These are phyloP conservation scores for Acrocephalus scirpaceus DNA, from an alignment of 2,797 vertebrate species.

Conservation along the genomic window DNA sequence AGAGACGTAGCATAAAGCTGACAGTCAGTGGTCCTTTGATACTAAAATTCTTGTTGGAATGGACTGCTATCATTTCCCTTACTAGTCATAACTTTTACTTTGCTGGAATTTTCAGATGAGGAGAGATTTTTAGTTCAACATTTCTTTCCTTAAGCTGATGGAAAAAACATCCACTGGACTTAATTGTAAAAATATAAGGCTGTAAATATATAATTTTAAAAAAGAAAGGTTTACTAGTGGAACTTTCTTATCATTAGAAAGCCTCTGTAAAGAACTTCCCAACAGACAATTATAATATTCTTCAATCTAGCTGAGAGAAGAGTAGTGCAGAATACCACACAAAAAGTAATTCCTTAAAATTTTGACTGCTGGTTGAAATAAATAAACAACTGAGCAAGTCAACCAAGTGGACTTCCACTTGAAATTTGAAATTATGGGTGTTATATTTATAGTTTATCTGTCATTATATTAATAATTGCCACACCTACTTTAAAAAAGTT, in stretches of 20 bases:
- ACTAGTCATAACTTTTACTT: neutral
- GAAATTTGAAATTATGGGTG: constrained; percentile 6
- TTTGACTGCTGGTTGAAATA: constrained; percentile 19
- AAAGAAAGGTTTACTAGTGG: constrained; percentile 43
- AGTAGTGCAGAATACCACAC: neutral
- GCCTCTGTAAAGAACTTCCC: neutral
- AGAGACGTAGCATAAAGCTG: constrained; percentile 48
- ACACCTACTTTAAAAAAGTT: constrained; percentile 61
- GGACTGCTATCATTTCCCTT: neutral
- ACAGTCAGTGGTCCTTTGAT: neutral
- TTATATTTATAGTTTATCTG: constrained; percentile 54
- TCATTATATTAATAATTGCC: constrained; percentile 39
- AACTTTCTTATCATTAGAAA: constrained; percentile 44
- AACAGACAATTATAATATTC: neutral
- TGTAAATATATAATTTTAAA: neutral
- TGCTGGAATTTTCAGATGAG: constrained; percentile 55
- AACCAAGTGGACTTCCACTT: neutral
- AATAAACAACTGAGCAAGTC: constrained; percentile 38
- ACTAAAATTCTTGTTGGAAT: neutral
- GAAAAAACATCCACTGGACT: neutral
- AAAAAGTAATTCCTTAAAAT: constrained; percentile 29
- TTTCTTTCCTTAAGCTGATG: neutral
- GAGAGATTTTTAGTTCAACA: neutral
- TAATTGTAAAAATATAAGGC: neutral
- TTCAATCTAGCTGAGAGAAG: neutral